Base-by-base conservation (phyloP, 2,113 vertebrate species). In the Pungitius pungitius region DNA sequence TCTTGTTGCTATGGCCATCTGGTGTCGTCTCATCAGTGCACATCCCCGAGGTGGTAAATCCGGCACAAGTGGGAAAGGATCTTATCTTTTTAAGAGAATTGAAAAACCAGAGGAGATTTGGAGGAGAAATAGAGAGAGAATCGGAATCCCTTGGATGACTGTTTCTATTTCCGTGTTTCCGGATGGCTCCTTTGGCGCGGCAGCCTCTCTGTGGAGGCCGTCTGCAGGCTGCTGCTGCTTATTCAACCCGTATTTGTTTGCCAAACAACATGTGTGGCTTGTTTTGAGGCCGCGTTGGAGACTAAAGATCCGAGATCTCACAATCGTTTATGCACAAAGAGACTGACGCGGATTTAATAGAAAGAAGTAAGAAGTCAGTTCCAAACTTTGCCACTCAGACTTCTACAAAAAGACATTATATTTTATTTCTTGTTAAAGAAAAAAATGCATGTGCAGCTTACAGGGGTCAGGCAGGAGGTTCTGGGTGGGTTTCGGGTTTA, bases 171-270 rank as follows among this genome's bases (percentile, higher is more conserved):
- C 69, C 63, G 85, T 57, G 5, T 30, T 30, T 80, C 42, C 1
- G 24, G 63, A 62, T 79, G 12, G 17, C 60, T 81, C 65, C 56
- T 88, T 85, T 89, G 88, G 88, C 87, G 75, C 14, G 39, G 78
- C 72, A 42, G 63, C 59, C 30, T 10, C 68, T 69, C n/a, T 9
- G 49, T 78, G 55, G 43, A 78, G 81, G 77, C 84, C 75, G 18
- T 80, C 85, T 59, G 67, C 85, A 84, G 85, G 82, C 87, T 86
- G 86, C 82, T 76, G 75, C 75, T 84, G 86, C 87, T 89, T 87
- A 85, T 83, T 86, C 87, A 89, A 66, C 73, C 73, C 63, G 74
- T 58, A 74, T 63, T 55, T 82, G 68, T 84, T 66, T 85, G 85
- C 86, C 86, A 91, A 81, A 79, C 74, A 78, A 72, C 87, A 79